A percentile compares a stretch with the other conserved stretches of the same genome.
Conservation (phyloP, 2,888 invertebrate genomes). For the Parochlus steinenii region DNA sequence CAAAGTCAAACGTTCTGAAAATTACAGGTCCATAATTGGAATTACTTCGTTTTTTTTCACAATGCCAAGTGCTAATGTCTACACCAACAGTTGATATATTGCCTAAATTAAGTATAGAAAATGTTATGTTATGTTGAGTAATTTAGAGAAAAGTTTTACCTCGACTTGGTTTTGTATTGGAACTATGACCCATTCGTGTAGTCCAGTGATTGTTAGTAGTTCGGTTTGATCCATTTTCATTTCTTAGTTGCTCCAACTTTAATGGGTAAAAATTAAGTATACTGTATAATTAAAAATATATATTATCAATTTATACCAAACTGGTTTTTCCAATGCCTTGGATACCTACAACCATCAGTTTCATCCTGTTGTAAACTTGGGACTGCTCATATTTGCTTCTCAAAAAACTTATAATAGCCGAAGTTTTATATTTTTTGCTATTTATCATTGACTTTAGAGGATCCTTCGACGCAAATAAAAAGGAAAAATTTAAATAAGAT, state of each 20-base stretch:
- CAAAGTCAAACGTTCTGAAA: conserved; percentile 97
- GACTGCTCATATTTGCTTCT: conserved; percentile 81
- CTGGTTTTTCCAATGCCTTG: conserved; percentile 84
- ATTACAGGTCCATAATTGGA: conserved; percentile 67
- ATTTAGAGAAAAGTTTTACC: too few species aligned
- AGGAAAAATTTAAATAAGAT: too few species aligned
- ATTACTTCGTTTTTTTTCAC: conserved; percentile 62
- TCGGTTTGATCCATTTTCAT: conserved; percentile 4
- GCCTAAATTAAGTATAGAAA: too few species aligned
- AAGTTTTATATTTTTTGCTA: conserved; percentile 84
- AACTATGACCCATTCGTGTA: conserved; percentile 82
- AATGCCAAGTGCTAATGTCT: conserved; percentile 90
- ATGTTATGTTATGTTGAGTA: too few species aligned
- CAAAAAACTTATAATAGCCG: conserved; percentile 80
- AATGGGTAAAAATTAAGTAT: conserved; percentile 8
- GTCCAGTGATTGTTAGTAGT: conserved; percentile 65
- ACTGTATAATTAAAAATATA: conserved; percentile 42
- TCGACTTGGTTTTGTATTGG: conserved; percentile 54
- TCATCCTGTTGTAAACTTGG: conserved; percentile 84
- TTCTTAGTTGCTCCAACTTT: too few species aligned
- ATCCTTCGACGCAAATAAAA: too few species aligned
- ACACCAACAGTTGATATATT: conserved; percentile 94
- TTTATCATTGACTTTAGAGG: conserved; percentile 82
- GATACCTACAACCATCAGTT: conserved; percentile 88
- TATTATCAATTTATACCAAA: conserved; percentile 62